Evolutionary conservation across 1,140 invertebrate species (phyloP).

Genomic region (Bilobella aurantiaca): DNA sequence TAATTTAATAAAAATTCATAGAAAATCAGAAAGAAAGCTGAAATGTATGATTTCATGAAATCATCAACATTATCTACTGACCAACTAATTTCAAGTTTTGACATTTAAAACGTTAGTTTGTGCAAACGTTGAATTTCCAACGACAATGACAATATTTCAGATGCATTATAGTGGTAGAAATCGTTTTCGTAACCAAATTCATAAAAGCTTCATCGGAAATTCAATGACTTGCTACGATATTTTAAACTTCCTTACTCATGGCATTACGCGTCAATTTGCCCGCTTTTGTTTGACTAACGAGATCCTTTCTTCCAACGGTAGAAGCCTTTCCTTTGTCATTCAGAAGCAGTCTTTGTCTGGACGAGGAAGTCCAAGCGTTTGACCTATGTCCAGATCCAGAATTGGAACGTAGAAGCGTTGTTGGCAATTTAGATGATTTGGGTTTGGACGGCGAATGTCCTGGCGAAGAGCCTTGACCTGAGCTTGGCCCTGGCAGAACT

Average conservation of each 20-base stretch:
- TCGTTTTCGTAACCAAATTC: not conserved
- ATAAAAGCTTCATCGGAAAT: not conserved
- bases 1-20: too few species aligned
- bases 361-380: constrained; percentile 16
- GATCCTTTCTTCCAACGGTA: constrained; percentile 23
- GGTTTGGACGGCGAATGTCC: constrained; percentile 8
- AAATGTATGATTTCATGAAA: too few species aligned
- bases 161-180: too few species aligned
- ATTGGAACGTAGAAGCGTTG: constrained; percentile 24
- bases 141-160: too few species aligned
- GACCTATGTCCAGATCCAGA: constrained; percentile 26
- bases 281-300: constrained; percentile 21
- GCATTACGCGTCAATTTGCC: constrained; percentile 31
- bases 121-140: too few species aligned
- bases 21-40: too few species aligned
- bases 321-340: constrained; percentile 21
- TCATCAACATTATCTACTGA: too few species aligned
- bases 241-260: constrained; percentile 34
- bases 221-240: not conserved
- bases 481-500: constrained; percentile 10
- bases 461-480: constrained; percentile 7
- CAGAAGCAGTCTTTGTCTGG: constrained; percentile 14
- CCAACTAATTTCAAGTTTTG: too few species aligned
- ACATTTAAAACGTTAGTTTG: too few species aligned
- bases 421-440: constrained; percentile 22